A percentile compares a stretch with the other conserved stretches of the same genome.
phyloP scores from a whole-genome alignment of 2,888 invertebrate species.

The Erynnis tages region DNA sequence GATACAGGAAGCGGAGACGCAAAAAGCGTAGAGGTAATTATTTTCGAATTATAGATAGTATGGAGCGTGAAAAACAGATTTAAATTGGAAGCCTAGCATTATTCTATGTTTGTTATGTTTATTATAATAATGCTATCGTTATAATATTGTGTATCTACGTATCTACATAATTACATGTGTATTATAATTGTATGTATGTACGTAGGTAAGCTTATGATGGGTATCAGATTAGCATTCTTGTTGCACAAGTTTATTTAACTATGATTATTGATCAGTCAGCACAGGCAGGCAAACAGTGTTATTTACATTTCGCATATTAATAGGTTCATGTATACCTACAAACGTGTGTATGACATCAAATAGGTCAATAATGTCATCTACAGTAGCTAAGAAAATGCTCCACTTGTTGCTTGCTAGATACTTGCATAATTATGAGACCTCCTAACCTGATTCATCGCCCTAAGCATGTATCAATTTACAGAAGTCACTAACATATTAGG shows the following conservation, averaged over 20 bases:
- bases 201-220: too few species aligned
- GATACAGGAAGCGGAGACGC: constrained; percentile 40
- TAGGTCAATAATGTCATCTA: constrained; percentile 11
- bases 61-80: neutral
- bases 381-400: constrained; percentile 11
- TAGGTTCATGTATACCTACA: neutral
- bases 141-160: too few species aligned
- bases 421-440: constrained; percentile 8
- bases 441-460: constrained; percentile 13
- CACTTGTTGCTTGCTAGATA: constrained; percentile 5
- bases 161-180: too few species aligned
- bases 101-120: too few species aligned
- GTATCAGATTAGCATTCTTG: too few species aligned
- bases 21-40: constrained; percentile 36
- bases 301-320: constrained; percentile 5
- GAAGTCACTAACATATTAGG: constrained; percentile 11
- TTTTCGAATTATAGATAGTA: neutral
- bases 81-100: neutral
- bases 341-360: neutral
- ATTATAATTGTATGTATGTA: too few species aligned
- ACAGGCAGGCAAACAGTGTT: neutral
- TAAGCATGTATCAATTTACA: constrained; percentile 15
- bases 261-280: neutral
- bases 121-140: too few species aligned
- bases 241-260: too few species aligned